Evolutionary conservation across 2,113 vertebrate species (phyloP).

Genomic region (Percopsis transmontana): DNA sequence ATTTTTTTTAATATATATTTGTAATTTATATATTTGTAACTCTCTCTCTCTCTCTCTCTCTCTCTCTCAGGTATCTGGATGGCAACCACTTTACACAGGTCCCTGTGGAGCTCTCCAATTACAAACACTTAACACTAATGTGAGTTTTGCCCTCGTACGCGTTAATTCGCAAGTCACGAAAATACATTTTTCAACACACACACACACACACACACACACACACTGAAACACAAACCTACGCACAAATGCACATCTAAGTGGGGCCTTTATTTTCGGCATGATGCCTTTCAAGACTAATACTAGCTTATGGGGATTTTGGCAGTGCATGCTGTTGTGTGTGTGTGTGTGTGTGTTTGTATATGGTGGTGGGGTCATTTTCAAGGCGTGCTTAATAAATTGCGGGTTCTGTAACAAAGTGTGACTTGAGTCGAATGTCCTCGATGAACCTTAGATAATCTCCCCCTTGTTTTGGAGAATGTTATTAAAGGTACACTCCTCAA

Average conservation of each 20-base stretch:
- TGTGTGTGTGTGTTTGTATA: slow-evolving; percentile 3
- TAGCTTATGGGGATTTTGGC: not conserved
- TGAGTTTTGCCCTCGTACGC: slow-evolving; percentile 77
- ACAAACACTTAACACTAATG: slow-evolving; percentile 97
- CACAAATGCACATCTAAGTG: not conserved
- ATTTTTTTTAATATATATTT: slow-evolving; percentile 1
- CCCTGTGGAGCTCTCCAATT: slow-evolving; percentile 94
- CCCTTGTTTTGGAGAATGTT: no score
- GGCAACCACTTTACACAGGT: slow-evolving; percentile 96
- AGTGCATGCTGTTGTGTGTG: not conserved
- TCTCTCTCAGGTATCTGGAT: slow-evolving; percentile 89
- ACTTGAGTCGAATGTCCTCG: slow-evolving; percentile 16
- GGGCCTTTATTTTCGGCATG: no score
- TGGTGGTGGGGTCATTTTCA: no score
- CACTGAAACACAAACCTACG: slow-evolving; percentile 4
- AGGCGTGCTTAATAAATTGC: no score
- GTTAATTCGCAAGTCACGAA: not conserved
- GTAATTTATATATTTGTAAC: not conserved
- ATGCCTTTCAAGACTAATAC: no score
- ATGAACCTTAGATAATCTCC: not conserved
- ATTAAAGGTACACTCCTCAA: no score
- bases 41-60: slow-evolving; percentile 14
- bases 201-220: not conserved
- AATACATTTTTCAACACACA: slow-evolving; percentile 3
- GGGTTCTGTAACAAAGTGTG: not conserved